Percentiles rank a stretch among this genome's conserved stretches.
These are phyloP conservation scores for Ailuropoda melanoleuca DNA, from an alignment of 2,113 vertebrate species.

Conservation along the genomic window DNA sequence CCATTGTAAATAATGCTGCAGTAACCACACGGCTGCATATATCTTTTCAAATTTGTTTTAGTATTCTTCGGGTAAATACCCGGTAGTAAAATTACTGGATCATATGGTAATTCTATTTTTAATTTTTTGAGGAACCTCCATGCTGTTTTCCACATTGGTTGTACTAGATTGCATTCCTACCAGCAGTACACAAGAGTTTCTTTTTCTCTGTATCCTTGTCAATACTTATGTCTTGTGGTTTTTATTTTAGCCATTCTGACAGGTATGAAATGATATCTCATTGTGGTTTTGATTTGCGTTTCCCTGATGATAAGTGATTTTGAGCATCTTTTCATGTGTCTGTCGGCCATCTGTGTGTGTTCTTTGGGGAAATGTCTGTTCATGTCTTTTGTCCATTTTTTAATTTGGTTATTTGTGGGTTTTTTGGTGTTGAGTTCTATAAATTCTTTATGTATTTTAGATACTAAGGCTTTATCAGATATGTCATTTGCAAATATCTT, in stretches of 20 bases:
- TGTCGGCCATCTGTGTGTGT: not conserved
- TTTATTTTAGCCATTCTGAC: not conserved
- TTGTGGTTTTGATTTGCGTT: not conserved
- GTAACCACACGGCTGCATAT: not conserved
- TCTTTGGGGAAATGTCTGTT: not conserved
- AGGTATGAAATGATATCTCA: not conserved
- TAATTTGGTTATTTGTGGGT: not conserved
- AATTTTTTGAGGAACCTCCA: not conserved
- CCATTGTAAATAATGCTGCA: not conserved
- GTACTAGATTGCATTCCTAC: not conserved
- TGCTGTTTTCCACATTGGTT: not conserved
- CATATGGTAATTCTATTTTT: not conserved
- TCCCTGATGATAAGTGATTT: not conserved
- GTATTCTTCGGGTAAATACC: not conserved
- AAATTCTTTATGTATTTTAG: not conserved
- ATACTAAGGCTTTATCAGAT: not conserved
- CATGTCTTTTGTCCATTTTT: not conserved
- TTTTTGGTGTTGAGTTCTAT: not conserved
- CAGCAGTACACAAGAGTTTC: not conserved
- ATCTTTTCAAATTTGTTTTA: not conserved
- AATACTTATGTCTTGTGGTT: not conserved
- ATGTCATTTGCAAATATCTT: not conserved
- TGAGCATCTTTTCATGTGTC: not conserved
- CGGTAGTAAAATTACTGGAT: not conserved
- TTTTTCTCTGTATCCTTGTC: not conserved